These are phyloP conservation scores for Kradibia gibbosae DNA, from an alignment of 1,140 invertebrate genomes.

Conservation along the genomic window DNA sequence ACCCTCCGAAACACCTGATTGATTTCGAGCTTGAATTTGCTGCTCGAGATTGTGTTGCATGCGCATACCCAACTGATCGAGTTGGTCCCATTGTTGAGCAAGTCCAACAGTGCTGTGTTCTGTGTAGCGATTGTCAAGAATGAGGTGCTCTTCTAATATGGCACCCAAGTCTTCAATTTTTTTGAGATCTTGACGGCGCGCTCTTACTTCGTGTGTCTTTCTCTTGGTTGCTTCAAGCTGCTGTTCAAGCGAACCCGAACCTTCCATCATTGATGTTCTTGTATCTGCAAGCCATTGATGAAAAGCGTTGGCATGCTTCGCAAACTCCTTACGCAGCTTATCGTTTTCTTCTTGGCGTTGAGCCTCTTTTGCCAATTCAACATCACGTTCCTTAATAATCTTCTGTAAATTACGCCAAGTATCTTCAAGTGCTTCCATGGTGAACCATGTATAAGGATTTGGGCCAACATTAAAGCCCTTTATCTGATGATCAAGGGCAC, in stretches of 20 bases:
- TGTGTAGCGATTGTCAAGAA: constrained; percentile 98
- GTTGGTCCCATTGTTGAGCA: constrained; percentile 99
- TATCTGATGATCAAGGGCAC: constrained; percentile 96
- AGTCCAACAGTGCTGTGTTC: constrained; percentile 98
- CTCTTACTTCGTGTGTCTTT: constrained; percentile 96
- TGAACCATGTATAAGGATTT: constrained; percentile 99
- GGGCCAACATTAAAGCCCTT: constrained; percentile 99
- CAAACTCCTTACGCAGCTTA: constrained; percentile 97
- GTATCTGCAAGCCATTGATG: constrained; percentile 99
- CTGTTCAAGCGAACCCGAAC: constrained; percentile 96
- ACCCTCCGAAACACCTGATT: constrained; percentile 98
- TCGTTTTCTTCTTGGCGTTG: constrained; percentile 99
- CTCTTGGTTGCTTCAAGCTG: constrained; percentile 94
- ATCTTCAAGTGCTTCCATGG: constrained; percentile 99
- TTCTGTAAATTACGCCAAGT: constrained; percentile 99
- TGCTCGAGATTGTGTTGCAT: constrained; percentile 99
- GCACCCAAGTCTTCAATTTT: constrained; percentile 98
- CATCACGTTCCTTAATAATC: constrained; percentile 96
- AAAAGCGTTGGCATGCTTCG: constrained; percentile 98
- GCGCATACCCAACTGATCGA: constrained; percentile 98
- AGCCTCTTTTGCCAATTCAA: constrained; percentile 95
- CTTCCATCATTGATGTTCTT: constrained; percentile 99
- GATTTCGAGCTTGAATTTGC: constrained; percentile 98
- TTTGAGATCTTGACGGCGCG: constrained; percentile 92
- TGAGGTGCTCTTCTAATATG: constrained; percentile 96